A percentile compares a stretch with the other conserved stretches of the same genome.
Conservation (phyloP, 2,888 invertebrate species). For the Myathropa florea region DNA sequence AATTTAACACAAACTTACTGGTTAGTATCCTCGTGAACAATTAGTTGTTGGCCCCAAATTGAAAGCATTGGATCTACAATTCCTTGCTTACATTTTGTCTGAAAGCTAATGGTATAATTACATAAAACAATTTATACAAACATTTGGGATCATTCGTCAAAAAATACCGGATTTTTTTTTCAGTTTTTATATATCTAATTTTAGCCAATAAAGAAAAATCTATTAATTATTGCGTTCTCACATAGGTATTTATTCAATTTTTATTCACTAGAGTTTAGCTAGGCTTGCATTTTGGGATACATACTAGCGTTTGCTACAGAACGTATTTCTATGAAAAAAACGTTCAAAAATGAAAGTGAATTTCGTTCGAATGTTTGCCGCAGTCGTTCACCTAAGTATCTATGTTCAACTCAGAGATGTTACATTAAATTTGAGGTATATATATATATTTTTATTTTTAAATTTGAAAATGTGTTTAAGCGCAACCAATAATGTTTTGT, state of each 20-base stretch:
- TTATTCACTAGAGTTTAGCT: conserved; percentile 6
- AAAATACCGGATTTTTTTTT: conserved; percentile 54
- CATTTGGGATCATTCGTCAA: conserved; percentile 62
- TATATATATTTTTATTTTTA: background rate
- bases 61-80: conserved; percentile 99
- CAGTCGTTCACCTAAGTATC: conserved; percentile 35
- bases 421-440: too few relatives aligned
- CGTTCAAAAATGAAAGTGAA: conserved; percentile 44
- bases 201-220: conserved; percentile 19
- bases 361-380: conserved; percentile 25
- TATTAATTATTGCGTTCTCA: conserved; percentile 23
- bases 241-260: conserved; percentile 5
- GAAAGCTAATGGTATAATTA: conserved; percentile 84
- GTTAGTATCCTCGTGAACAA: conserved; percentile 98
- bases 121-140: conserved; percentile 73
- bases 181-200: conserved; percentile 15
- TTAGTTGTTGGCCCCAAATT: conserved; percentile 99
- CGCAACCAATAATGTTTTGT: conserved; percentile 39
- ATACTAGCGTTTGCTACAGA: conserved; percentile 46
- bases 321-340: conserved; percentile 15
- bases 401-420: conserved; percentile 25
- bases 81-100: conserved; percentile 95
- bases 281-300: conserved; percentile 66
- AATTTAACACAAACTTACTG: conserved; percentile 87
- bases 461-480: conserved; percentile 31